These are phyloP conservation scores for Beris morrisii DNA, from an alignment of 2,888 invertebrate genomes.

Conservation along the genomic window DNA sequence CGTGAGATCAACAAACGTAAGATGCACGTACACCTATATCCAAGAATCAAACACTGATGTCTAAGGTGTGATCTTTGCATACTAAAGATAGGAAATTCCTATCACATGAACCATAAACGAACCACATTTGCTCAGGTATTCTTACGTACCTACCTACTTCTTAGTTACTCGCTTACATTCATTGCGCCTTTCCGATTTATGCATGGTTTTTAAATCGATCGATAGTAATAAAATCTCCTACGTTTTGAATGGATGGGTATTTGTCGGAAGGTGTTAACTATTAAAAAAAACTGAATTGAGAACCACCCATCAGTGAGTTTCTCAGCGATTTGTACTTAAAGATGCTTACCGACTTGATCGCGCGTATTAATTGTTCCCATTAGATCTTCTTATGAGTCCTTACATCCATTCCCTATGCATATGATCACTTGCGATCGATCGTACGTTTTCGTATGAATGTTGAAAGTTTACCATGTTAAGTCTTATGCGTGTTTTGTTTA, in stretches of 20 bases:
- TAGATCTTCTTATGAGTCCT: conserved; percentile 20
- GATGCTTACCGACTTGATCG: conserved; percentile 18
- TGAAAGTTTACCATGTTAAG: conserved; percentile 23
- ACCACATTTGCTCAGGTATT: conserved; percentile 5
- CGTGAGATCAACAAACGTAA: conserved; percentile 16
- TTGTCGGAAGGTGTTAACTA: conserved; percentile 24
- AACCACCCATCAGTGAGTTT: conserved; percentile 12
- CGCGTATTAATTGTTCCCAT: conserved; percentile 29
- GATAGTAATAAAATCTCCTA: conserved; percentile 20
- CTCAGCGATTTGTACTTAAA: conserved; percentile 25
- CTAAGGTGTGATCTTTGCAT: conserved; percentile 1
- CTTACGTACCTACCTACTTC: not conserved
- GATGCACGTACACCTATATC: not conserved
- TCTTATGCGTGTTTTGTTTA: conserved; percentile 30
- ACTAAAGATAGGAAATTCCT: conserved; percentile 13
- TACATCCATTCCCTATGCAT: conserved; percentile 2
- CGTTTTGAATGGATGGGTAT: conserved; percentile 8
- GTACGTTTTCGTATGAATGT: not conserved
- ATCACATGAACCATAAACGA: conserved; percentile 23
- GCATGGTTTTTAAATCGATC: not conserved
- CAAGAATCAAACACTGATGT: too few relatives aligned
- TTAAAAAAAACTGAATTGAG: conserved; percentile 10
- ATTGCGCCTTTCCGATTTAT: not conserved
- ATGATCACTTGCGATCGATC: not conserved
- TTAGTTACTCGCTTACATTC: too few relatives aligned